These are phyloP conservation scores for Actinia tenebrosa DNA, from an alignment of 64 coral and sea anemone genomes.

Conservation along the genomic window DNA sequence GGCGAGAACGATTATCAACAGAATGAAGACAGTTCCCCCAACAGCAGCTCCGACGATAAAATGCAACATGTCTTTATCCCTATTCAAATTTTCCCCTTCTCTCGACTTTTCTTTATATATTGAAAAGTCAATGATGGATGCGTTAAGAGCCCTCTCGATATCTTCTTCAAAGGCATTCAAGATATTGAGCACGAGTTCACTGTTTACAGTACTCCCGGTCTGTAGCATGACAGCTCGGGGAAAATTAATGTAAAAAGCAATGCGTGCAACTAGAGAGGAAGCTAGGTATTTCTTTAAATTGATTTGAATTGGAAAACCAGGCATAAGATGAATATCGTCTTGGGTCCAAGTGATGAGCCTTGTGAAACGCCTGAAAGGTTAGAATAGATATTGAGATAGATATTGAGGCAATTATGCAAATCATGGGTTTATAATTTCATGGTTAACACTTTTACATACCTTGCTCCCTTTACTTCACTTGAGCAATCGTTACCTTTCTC, in stretches of 20 bases:
- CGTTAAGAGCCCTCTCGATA: background rate
- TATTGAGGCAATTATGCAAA: too few species aligned
- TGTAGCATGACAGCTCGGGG: background rate
- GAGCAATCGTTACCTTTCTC: background rate
- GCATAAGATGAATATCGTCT: conserved; percentile 3
- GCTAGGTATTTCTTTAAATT: too few species aligned
- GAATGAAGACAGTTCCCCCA: background rate
- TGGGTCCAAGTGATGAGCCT: background rate
- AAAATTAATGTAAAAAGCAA: conserved; percentile 10
- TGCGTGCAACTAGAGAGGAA: background rate
- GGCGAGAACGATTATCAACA: background rate
- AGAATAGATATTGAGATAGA: background rate
- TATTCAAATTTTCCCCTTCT: background rate
- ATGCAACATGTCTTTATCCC: conserved; percentile 1
- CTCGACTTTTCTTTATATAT: background rate
- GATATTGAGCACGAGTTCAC: background rate
- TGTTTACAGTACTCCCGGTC: background rate
- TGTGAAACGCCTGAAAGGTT: background rate
- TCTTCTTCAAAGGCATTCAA: background rate
- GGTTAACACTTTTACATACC: background rate
- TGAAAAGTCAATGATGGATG: background rate
- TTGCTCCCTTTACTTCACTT: background rate
- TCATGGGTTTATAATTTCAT: too few species aligned
- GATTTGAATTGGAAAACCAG: conserved; percentile 9
- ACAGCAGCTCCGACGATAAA: background rate